Evolutionary conservation across 2,113 vertebrate species (phyloP), one percentile per base, ranked within the genome.

Genomic region (Megalops atlanticus): DNA sequence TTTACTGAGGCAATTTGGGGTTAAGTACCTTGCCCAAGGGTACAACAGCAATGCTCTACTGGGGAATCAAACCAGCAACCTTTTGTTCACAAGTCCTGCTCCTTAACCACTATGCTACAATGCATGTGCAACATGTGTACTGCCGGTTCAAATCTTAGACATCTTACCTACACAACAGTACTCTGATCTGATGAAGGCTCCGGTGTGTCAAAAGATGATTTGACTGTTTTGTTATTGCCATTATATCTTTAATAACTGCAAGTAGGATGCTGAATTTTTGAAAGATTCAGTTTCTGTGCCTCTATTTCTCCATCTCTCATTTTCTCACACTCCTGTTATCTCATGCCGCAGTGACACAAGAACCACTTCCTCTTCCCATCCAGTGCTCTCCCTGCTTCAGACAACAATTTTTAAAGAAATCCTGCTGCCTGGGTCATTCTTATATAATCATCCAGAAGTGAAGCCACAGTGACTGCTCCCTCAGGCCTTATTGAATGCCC

Each of bases 391-490:
- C 58, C 33, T 77, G 76, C 47, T 49, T 49, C 45, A 12, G 8
- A 49, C 45, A 49, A 49, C 45, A 77, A 39, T 38, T 58, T 54
- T 77, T 39, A 77, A 77, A 77, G 18, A 77, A 39, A 77, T 77
- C 45, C 35, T 35, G 35, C 16, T 2, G 33, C 27, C 76, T 11
- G 8, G 47, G n/a, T 31, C 16, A 21, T 52, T 77, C 76, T 8
- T 54, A 33, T 41, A 1, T 15, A 71, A 4, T 10, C 6, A 6
- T 16, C 21, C 35, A 10, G 68, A 12, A 21, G 70, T 72, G 35
- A 4, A 36, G 70, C 38, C 31, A 35, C 31, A 36, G 70, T 49
- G 4, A 6, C 70, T 14, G 8, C 31, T 31, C 18, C n/a, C 73
- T 2, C 12, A 33, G 38, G 72, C 39, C 39, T 12, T 12, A 49